A percentile compares a stretch with the other conserved stretches of the same genome.
Evolutionary conservation across 1,140 invertebrate species (phyloP).

Genomic region (Microplitis demolitor): DNA sequence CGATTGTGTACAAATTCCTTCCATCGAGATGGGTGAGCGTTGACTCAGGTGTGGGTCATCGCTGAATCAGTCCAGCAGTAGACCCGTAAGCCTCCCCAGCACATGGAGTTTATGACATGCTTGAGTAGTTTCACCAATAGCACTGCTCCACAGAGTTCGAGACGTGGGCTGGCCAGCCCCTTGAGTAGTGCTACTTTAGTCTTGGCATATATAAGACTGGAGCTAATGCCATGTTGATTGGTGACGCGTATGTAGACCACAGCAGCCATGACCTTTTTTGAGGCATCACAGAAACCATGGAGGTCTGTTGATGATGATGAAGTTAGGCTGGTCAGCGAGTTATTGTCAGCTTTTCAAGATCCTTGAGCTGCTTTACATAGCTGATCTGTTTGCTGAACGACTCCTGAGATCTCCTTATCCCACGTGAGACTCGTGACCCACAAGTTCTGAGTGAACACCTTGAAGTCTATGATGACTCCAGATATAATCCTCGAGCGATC

Average conservation of each 20-base stretch:
- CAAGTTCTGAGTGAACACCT: slow-evolving; percentile 45
- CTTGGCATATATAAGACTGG: slow-evolving; percentile 25
- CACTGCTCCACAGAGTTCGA: slow-evolving; percentile 37
- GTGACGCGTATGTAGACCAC: slow-evolving; percentile 27
- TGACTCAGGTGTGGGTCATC: no score
- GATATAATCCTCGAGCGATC: no score
- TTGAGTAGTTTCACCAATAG: slow-evolving; percentile 16
- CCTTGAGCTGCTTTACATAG: slow-evolving; percentile 1
- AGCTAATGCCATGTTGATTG: not conserved
- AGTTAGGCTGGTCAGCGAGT: slow-evolving; percentile 20
- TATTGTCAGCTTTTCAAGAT: not conserved
- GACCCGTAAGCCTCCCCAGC: slow-evolving; percentile 26
- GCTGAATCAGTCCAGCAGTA: slow-evolving; percentile 44
- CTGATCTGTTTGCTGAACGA: not conserved
- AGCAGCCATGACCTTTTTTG: slow-evolving; percentile 23
- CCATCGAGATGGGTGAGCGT: no score
- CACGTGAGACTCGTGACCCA: slow-evolving; percentile 38
- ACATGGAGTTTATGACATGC: not conserved
- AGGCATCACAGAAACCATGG: slow-evolving; percentile 36
- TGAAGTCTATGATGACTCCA: not conserved
- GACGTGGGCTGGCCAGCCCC: slow-evolving; percentile 36
- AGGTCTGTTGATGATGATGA: not conserved
- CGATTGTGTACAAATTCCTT: no score
- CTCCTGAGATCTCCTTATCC: slow-evolving; percentile 35
- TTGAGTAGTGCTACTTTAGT: slow-evolving; percentile 42